Evolutionary conservation across 1,140 invertebrate species (phyloP), one percentile per base, ranked within the genome.

Genomic region (Andricus grossulariae): DNA sequence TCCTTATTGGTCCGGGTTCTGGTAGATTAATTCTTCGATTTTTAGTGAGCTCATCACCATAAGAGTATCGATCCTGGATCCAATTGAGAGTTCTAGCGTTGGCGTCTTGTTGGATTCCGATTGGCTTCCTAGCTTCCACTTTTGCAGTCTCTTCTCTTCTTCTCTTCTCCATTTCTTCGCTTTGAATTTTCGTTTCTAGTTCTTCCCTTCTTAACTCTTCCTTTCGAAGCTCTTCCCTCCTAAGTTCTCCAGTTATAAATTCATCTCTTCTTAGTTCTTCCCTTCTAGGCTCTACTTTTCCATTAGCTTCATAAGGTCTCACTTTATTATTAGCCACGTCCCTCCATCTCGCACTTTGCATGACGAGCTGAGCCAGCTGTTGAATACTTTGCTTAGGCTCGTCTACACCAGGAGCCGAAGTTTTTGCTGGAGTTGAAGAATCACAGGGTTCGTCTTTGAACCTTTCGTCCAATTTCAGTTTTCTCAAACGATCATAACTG

Each of bases 281-380:
- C 16, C 39, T 66, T 66, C 21, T 32, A 4, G 60, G 60, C 15
- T 15, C 39, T 10, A 81, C 72, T 4, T 75, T 57, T 2, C 50
- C 15, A 54, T 54, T 60, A 15, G 74, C 76, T 0, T 77, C 75
- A 0, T 15, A 7, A 0, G 78, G 51, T 13, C 77, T 75, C 49
- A 73, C 81, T 50, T 80, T 77, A 7, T 39, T 66, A 0, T 76
- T 74, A 2, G 81, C 73, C 7, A 76, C 60, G 60, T 91, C 82
- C 45, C 85, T 84, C 90, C 90, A 91, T 45, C 91, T 87, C 1
- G 84, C 86, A 52, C 90, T 89, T 18, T 91, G 90, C 91, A 90
- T 91, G 5, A 92, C 87, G 3, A 88, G 78, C 15, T 89, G 86
- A 21, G 89, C 88, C 7, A 91, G 77, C 50, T 91, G 89, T 55